These are phyloP conservation scores for Lottia gigantea DNA, from an alignment of 2,888 invertebrate species.

Conservation along the genomic window DNA sequence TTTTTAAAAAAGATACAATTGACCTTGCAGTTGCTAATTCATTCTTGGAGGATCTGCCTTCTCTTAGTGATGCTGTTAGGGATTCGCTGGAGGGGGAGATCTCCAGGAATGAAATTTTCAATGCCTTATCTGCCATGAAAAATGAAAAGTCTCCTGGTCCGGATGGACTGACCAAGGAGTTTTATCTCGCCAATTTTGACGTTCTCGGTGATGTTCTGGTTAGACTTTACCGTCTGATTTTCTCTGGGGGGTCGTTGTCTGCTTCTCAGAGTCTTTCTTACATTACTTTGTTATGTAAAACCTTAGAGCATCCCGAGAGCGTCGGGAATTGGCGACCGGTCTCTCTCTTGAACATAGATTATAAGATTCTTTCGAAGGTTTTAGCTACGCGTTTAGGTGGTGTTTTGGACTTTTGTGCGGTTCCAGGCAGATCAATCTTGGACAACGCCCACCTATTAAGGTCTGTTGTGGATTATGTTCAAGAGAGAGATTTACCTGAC, in stretches of 20 bases:
- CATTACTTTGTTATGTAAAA: constrained; percentile 36
- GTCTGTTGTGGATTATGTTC: constrained; percentile 33
- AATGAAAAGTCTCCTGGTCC: constrained; percentile 33
- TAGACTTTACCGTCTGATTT: constrained; percentile 19
- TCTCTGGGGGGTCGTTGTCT: constrained; percentile 21
- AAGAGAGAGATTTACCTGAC: constrained; percentile 34
- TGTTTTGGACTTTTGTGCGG: constrained; percentile 37
- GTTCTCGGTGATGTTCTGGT: constrained; percentile 24
- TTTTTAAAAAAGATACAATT: constrained; percentile 13
- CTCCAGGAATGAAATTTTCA: constrained; percentile 5
- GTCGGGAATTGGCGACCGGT: constrained; percentile 40
- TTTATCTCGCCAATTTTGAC: constrained; percentile 29
- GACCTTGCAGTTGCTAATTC: neutral
- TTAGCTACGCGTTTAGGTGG: constrained; percentile 29
- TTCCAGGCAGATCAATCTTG: constrained; percentile 37
- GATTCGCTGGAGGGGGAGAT: constrained; percentile 4
- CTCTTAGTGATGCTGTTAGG: neutral
- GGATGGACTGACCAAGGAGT: constrained; percentile 37
- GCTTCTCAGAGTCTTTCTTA: constrained; percentile 20
- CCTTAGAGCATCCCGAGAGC: constrained; percentile 21
- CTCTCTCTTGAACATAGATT: constrained; percentile 37
- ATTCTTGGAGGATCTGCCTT: constrained; percentile 15
- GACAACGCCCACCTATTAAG: constrained; percentile 38
- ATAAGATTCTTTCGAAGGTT: constrained; percentile 38
- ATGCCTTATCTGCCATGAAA: constrained; percentile 22